Evolutionary conservation across 2,797 vertebrate species (phyloP), one percentile per base, ranked within the genome.

Genomic region (Lepilemur septentrionalis): DNA sequence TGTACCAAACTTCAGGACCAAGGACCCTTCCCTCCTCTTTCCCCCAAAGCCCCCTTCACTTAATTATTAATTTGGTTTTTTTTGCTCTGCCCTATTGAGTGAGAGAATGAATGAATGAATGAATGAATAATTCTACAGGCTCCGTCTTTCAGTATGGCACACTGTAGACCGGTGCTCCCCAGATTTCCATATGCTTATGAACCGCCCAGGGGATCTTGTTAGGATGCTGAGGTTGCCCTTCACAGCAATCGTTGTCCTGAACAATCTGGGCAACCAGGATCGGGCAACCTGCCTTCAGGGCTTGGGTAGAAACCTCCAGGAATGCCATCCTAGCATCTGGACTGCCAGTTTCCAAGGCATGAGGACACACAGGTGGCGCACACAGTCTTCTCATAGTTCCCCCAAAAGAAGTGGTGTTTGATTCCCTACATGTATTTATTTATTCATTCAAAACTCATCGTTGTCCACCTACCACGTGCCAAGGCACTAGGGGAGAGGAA

Each of bases 111-210:
- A 7, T 17, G 46, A 46, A 46, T 46, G 46, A 46, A 48, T 48
- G 13, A 48, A 48, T 30, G 8, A 14, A 2, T 55, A 12, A 30
- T 43, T 43, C 41, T 41, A 1, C 65, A 67, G 57, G n/a, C 18
- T 35, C 63, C 25, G 2, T 14, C 35, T 48, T 55, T 41, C 13
- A 70, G 43, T 46, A 50, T 72, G 72, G 52, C 11, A n/a, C 41
- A 32, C 20, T 15, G 12, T 11, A 23, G 61, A 78, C 63, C 30
- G 23, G 28, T 9, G 14, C 30, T 52, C 48, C 46, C 52, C 72
- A 72, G 35, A 20, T 4, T 15, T 17, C 6, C 28, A 9, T 8
- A 30, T 5, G 0, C 72, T 48, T 2, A 1, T 7, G 11, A 50
- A 2, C 38, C 82, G 30, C 61, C 50, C 18, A 28, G 83, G 65